Evolutionary conservation across 2,113 vertebrate species (phyloP).

Genomic region (Hassar affinis): DNA sequence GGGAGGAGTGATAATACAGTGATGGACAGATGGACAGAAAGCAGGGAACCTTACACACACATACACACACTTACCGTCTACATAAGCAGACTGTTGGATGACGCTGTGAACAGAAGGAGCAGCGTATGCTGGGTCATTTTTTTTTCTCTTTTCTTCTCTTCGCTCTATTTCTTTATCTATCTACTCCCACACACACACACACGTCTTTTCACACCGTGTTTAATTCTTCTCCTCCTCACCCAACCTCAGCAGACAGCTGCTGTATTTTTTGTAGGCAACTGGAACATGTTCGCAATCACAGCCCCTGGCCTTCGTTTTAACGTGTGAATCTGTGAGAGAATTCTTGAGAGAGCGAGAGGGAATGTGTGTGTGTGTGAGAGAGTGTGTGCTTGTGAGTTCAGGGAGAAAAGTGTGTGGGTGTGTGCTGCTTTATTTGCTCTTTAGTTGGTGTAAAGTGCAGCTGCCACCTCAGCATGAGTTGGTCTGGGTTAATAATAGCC

Average conservation of each 20-base stretch:
- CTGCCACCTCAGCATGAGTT: conserved; percentile 63
- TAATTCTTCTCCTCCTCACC: conserved; percentile 58
- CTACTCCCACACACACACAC: conserved; percentile 27
- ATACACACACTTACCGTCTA: neutral
- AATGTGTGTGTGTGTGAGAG: neutral
- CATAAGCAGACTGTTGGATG: conserved; percentile 25
- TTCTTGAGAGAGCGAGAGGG: neutral
- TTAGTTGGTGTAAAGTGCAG: conserved; percentile 56
- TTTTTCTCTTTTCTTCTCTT: neutral
- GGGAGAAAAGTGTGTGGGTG: conserved; percentile 30
- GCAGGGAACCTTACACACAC: neutral
- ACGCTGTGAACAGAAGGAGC: conserved; percentile 44
- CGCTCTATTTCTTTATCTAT: neutral
- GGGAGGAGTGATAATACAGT: conserved; percentile 27
- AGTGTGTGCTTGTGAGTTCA: neutral
- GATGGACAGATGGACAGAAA: conserved; percentile 46
- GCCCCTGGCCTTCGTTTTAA: neutral
- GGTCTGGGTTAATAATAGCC: conserved; percentile 75
- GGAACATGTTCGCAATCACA: neutral
- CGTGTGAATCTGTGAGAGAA: neutral
- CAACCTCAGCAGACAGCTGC: neutral
- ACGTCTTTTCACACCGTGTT: conserved; percentile 38
- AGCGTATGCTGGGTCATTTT: conserved; percentile 36
- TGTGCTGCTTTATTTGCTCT: conserved; percentile 61
- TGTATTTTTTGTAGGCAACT: conserved; percentile 45